phyloP scores from a whole-genome alignment of 2,888 invertebrate genomes.

The Oithona nana region DNA sequence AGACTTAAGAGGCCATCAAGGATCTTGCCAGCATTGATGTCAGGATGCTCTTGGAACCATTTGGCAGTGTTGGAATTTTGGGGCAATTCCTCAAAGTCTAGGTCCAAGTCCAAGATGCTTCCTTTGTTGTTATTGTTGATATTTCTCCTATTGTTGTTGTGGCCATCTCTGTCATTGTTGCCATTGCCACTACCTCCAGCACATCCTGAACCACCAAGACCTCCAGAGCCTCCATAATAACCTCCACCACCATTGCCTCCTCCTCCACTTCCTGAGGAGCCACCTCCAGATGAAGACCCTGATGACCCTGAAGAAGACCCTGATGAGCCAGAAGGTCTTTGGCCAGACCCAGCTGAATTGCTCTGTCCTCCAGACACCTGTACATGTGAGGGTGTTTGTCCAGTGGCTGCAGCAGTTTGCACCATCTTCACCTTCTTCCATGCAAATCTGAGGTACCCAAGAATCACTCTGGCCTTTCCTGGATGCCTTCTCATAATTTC shows the following conservation, averaged over 20 bases:
- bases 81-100: conserved; percentile 11
- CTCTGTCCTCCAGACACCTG: background rate
- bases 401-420: background rate
- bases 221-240: background rate
- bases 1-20: conserved; percentile 1
- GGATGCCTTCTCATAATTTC: conserved; percentile 8
- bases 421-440: background rate
- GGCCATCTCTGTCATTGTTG: background rate
- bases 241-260: background rate
- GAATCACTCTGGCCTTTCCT: background rate
- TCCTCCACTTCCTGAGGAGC: background rate
- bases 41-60: conserved; percentile 14
- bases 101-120: background rate
- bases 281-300: background rate
- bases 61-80: conserved; percentile 1
- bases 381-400: background rate
- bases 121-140: conserved; percentile 5
- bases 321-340: background rate
- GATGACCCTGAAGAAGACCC: background rate
- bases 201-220: background rate
- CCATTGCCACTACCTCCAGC: background rate
- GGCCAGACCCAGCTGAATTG: background rate
- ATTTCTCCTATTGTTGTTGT: background rate
- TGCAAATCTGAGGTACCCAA: background rate
- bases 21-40: background rate